Conservation (phyloP, 2,888 invertebrate species). For the Hypomecis punctinalis region DNA sequence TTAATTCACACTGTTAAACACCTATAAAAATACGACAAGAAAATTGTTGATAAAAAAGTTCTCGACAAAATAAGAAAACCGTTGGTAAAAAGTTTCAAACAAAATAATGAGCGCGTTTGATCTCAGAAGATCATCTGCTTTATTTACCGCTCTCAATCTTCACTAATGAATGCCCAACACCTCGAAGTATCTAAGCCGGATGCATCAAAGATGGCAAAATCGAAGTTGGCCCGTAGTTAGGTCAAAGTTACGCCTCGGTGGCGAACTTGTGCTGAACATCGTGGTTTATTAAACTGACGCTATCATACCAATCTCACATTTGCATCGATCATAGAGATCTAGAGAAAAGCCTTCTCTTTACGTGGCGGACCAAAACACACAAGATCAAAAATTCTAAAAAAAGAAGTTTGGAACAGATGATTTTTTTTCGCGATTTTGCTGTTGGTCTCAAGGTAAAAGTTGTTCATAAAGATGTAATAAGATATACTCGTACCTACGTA, state of each 20-base stretch:
- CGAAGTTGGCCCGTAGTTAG: constrained; percentile 39
- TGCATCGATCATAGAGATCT: neutral
- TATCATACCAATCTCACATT: constrained; percentile 37
- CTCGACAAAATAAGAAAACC: neutral
- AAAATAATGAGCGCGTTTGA: constrained; percentile 12
- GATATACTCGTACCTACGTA: too few relatives aligned
- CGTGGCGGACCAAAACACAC: too few relatives aligned
- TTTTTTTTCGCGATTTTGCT: too few relatives aligned
- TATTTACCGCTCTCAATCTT: constrained; percentile 15
- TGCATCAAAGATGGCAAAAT: constrained; percentile 44
- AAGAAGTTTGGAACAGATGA: too few relatives aligned
- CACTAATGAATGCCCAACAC: constrained; percentile 30
- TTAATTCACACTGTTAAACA: too few relatives aligned
- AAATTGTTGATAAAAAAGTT: too few relatives aligned
- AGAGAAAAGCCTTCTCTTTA: too few relatives aligned
- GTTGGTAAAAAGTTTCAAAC: neutral
- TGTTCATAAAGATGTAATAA: too few relatives aligned
- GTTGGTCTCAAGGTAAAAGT: too few relatives aligned
- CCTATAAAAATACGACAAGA: too few relatives aligned
- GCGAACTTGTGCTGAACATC: constrained; percentile 46
- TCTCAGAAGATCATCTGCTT: neutral
- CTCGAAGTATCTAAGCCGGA: constrained; percentile 32
- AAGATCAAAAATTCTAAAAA: too few relatives aligned
- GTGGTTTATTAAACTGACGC: constrained; percentile 50
- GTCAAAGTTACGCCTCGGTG: constrained; percentile 39